These are phyloP conservation scores for Mechanitis mazaeus DNA, from an alignment of 2,888 invertebrate genomes.

Conservation along the genomic window DNA sequence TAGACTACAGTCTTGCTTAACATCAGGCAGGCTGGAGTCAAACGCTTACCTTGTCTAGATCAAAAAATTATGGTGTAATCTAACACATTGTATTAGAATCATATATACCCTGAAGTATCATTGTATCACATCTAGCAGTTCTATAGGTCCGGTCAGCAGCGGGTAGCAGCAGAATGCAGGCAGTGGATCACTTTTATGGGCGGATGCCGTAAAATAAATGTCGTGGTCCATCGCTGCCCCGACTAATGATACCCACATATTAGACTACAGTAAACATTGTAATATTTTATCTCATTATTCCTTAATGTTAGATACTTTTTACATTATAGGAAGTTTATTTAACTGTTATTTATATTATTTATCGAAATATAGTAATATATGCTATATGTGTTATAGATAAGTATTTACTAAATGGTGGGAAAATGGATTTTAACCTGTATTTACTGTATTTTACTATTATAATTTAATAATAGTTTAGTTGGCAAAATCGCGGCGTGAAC, in stretches of 20 bases:
- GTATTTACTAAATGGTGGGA: too few species aligned
- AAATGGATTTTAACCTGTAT: too few species aligned
- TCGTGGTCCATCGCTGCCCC: slow-evolving; percentile 70
- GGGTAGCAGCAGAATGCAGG: slow-evolving; percentile 70
- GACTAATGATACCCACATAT: slow-evolving; percentile 66
- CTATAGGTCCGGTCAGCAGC: slow-evolving; percentile 34
- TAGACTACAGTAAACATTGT: slow-evolving; percentile 46
- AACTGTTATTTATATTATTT: too few species aligned
- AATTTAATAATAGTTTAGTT: too few species aligned
- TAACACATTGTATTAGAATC: too few species aligned
- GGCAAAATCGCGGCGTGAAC: too few species aligned
- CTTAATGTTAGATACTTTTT: slow-evolving; percentile 8
- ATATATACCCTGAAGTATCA: not conserved
- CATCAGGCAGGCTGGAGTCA: too few species aligned
- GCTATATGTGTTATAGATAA: too few species aligned
- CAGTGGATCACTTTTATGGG: slow-evolving; percentile 76
- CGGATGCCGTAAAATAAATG: slow-evolving; percentile 77
- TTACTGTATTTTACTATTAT: too few species aligned
- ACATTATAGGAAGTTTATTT: not conserved
- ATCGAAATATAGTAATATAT: too few species aligned
- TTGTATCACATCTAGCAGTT: slow-evolving; percentile 36
- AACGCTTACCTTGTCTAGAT: too few species aligned
- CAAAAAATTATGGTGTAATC: not conserved
- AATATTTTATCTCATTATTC: slow-evolving; percentile 18
- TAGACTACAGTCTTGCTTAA: too few species aligned